Percentiles rank a stretch among this genome's conserved stretches.
Conservation (phyloP, 2,888 invertebrate species). For the Acanthosoma haemorrhoidale region DNA sequence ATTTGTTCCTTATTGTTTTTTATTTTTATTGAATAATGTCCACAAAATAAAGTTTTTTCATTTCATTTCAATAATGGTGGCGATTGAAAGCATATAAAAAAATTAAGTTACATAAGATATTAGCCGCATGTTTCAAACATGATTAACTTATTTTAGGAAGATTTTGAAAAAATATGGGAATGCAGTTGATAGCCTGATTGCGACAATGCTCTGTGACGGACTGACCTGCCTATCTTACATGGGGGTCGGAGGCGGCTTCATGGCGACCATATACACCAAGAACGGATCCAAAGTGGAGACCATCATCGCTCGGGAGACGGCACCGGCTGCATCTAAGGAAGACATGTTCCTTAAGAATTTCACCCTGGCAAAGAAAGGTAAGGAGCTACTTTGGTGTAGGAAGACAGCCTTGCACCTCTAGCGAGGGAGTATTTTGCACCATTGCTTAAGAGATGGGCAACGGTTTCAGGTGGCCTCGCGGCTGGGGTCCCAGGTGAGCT, state of each 20-base stretch:
- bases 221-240: conserved; percentile 46
- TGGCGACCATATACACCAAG: conserved; percentile 68
- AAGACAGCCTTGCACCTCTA: neutral
- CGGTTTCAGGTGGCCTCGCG: conserved; percentile 57
- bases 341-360: conserved; percentile 52
- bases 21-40: too few species aligned
- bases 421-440: neutral
- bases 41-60: too few species aligned
- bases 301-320: conserved; percentile 69
- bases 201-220: conserved; percentile 47
- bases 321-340: conserved; percentile 57
- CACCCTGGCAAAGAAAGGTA: conserved; percentile 31
- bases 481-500: conserved; percentile 89
- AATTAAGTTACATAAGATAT: too few species aligned
- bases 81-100: too few species aligned
- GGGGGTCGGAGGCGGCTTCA: conserved; percentile 65
- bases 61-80: too few species aligned
- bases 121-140: too few species aligned
- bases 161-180: conserved; percentile 45
- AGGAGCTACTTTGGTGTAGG: neutral
- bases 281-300: conserved; percentile 55
- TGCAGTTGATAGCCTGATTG: conserved; percentile 48
- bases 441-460: neutral
- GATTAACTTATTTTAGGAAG: conserved; percentile 41
- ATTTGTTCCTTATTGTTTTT: too few species aligned